A percentile compares a stretch with the other conserved stretches of the same genome.
phyloP scores from a whole-genome alignment of 2,888 invertebrate species.

The Netelia inedita region DNA sequence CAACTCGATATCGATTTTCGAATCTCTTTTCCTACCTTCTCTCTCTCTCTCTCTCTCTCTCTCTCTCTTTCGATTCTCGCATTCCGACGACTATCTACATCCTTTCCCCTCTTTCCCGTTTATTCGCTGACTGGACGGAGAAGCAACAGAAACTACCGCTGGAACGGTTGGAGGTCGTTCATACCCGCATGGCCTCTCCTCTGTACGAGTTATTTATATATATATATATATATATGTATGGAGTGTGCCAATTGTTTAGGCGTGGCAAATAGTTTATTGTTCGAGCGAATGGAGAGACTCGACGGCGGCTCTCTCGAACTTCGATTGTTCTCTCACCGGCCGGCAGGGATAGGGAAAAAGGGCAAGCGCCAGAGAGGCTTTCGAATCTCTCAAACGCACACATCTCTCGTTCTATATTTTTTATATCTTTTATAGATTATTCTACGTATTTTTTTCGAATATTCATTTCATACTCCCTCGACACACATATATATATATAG shows the following conservation, averaged over 20 bases:
- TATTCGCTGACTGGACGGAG: slow-evolving; percentile 35
- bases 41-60: slow-evolving; percentile 38
- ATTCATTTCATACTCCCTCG: slow-evolving; percentile 1
- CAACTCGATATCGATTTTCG: slow-evolving; percentile 65
- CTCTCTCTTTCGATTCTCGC: slow-evolving; percentile 30
- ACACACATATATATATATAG: neutral
- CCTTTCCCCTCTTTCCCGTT: slow-evolving; percentile 35
- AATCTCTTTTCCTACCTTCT: slow-evolving; percentile 41
- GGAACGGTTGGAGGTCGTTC: slow-evolving; percentile 18
- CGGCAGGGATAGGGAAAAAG: slow-evolving; percentile 14
- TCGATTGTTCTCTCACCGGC: slow-evolving; percentile 61
- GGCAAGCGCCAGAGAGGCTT: slow-evolving; percentile 3
- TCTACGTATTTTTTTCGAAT: slow-evolving; percentile 1
- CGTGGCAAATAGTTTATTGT: slow-evolving; percentile 74
- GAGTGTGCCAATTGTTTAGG: slow-evolving; percentile 71
- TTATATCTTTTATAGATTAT: neutral
- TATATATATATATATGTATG: slow-evolving; percentile 19
- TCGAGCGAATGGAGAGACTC: slow-evolving; percentile 63
- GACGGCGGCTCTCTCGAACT: slow-evolving; percentile 53
- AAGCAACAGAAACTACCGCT: slow-evolving; percentile 41
- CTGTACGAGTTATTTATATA: slow-evolving; percentile 14
- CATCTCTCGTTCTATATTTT: slow-evolving; percentile 26
- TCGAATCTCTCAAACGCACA: slow-evolving; percentile 24
- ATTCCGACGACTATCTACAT: slow-evolving; percentile 56
- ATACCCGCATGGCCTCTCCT: slow-evolving; percentile 27